phyloP scores from a whole-genome alignment of 1,140 invertebrate genomes.

The Portunus trituberculatus region DNA sequence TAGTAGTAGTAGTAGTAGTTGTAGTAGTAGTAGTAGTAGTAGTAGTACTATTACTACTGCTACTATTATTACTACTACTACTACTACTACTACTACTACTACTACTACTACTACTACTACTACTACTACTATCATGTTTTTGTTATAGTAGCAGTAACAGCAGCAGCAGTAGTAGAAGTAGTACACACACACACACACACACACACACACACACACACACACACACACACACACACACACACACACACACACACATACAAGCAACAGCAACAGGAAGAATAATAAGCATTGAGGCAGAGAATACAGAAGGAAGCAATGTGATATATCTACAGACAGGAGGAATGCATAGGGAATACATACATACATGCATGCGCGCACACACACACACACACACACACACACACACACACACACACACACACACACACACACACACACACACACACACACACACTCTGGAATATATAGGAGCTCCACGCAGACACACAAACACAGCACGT shows the following conservation, averaged over 20 bases:
- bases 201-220: neutral
- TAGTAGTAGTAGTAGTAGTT: too few species aligned
- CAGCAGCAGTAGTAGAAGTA: too few species aligned
- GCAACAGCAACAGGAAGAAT: neutral
- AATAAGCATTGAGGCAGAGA: neutral
- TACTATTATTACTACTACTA: constrained; percentile 6
- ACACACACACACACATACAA: neutral
- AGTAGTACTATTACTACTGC: neutral
- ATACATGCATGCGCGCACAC: too few species aligned
- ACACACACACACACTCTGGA: too few species aligned
- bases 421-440: too few species aligned
- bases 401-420: too few species aligned
- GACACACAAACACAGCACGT: neutral
- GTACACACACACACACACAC: neutral
- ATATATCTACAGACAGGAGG: too few species aligned
- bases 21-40: too few species aligned
- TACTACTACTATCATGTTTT: neutral
- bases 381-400: too few species aligned
- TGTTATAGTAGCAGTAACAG: too few species aligned
- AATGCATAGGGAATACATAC: too few species aligned
- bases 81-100: constrained; percentile 22
- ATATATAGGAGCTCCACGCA: too few species aligned
- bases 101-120: constrained; percentile 22
- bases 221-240: neutral
- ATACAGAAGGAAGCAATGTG: neutral